phyloP scores from a whole-genome alignment of 2,888 invertebrate genomes.

The Nipponacmea schrenckii region DNA sequence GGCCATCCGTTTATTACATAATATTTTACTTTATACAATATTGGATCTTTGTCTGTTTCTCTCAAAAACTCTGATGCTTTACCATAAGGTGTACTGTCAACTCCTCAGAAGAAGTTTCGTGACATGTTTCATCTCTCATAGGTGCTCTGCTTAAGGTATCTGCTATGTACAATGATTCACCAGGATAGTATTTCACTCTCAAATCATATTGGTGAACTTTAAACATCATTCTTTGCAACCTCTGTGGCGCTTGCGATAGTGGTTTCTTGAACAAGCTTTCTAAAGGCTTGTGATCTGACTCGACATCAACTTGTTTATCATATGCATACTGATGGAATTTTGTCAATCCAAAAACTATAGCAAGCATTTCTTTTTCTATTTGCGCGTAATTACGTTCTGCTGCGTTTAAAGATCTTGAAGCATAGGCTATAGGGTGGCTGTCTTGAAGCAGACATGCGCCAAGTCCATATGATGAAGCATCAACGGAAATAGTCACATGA shows the following conservation, averaged over 20 bases:
- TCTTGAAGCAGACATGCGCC: slow-evolving; percentile 26
- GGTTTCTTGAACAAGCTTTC: slow-evolving; percentile 19
- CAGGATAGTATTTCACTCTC: slow-evolving; percentile 22
- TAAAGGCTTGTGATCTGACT: slow-evolving; percentile 30
- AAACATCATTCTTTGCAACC: slow-evolving; percentile 16
- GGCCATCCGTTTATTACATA: too few relatives aligned
- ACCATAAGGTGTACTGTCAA: too few relatives aligned
- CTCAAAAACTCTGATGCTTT: too few relatives aligned
- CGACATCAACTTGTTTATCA: slow-evolving; percentile 18
- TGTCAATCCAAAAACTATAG: slow-evolving; percentile 24
- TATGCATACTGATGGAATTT: slow-evolving; percentile 19
- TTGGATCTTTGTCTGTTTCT: too few relatives aligned
- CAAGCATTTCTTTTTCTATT: slow-evolving; percentile 19
- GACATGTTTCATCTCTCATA: too few relatives aligned
- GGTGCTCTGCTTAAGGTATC: slow-evolving; percentile 22
- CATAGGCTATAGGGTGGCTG: slow-evolving; percentile 18
- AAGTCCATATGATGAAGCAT: slow-evolving; percentile 27
- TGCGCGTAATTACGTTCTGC: slow-evolving; percentile 26
- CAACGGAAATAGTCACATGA: slow-evolving; percentile 20
- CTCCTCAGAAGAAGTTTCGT: too few relatives aligned
- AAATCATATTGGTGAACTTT: slow-evolving; percentile 24
- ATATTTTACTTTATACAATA: too few relatives aligned
- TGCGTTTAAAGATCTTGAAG: slow-evolving; percentile 9
- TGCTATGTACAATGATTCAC: slow-evolving; percentile 26
- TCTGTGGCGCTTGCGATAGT: slow-evolving; percentile 18